Percentiles rank a stretch among this genome's conserved stretches.
These are phyloP conservation scores for Egretta garzetta DNA, from an alignment of 2,113 vertebrate species.

Conservation along the genomic window DNA sequence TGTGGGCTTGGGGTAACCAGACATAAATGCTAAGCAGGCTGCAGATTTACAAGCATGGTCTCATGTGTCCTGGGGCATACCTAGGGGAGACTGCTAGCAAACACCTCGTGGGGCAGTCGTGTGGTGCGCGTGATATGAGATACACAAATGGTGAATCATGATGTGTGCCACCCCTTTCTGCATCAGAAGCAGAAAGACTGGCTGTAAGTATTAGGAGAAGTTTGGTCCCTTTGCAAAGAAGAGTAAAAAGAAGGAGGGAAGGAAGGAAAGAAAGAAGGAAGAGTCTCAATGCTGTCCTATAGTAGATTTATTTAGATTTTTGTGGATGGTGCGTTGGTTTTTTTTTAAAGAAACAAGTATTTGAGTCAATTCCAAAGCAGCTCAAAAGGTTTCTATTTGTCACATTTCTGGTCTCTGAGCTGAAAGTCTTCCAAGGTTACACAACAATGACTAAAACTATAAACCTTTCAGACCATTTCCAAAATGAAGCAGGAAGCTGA, in stretches of 20 bases:
- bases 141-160: background rate
- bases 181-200: background rate
- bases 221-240: background rate
- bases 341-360: background rate
- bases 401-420: conserved; percentile 36
- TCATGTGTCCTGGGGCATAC: background rate
- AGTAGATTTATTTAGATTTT: background rate
- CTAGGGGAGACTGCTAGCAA: background rate
- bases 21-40: background rate
- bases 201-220: background rate
- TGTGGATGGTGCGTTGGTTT: background rate
- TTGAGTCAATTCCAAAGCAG: background rate
- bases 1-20: background rate
- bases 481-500: conserved; percentile 14
- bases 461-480: conserved; percentile 31
- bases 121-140: accelerated
- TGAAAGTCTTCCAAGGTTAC: conserved; percentile 56
- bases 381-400: conserved; percentile 38
- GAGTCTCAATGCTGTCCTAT: background rate
- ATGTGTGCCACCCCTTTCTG: too few species aligned
- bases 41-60: background rate
- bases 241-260: background rate
- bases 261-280: background rate
- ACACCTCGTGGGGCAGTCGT: background rate
- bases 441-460: conserved; percentile 44